These are phyloP conservation scores for Lophotriccus pileatus DNA, from an alignment of 2,797 vertebrate genomes.

Conservation along the genomic window DNA sequence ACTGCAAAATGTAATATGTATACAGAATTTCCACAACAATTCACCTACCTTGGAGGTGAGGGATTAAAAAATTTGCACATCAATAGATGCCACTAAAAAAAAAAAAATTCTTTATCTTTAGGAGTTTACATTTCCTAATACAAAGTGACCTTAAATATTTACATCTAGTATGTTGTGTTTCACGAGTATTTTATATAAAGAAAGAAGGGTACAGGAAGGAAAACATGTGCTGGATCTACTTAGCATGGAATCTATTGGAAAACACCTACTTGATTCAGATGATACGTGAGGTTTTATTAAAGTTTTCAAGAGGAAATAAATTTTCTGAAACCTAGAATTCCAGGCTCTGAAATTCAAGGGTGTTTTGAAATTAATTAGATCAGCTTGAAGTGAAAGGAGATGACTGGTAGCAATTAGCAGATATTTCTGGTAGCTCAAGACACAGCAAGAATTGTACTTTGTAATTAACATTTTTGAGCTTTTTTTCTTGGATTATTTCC, in stretches of 20 bases:
- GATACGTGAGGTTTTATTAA: background rate
- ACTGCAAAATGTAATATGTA: background rate
- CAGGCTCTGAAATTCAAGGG: background rate
- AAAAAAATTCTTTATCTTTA: background rate
- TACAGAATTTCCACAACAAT: background rate
- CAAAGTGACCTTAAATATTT: background rate
- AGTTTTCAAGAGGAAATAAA: background rate
- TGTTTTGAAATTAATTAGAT: constrained; percentile 42
- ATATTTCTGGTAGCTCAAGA: constrained; percentile 42
- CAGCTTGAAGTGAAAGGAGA: constrained; percentile 3
- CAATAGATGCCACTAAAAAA: background rate
- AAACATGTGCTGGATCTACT: rapidly evolving
- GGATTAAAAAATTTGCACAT: background rate
- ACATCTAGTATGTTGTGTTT: rapidly evolving
- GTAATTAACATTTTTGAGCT: constrained; percentile 43
- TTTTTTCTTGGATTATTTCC: constrained; percentile 46
- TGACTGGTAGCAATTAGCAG: constrained; percentile 38
- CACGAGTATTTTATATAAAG: background rate
- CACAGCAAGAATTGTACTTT: constrained; percentile 1
- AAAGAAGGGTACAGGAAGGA: background rate
- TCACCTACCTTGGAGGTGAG: background rate
- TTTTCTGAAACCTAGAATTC: background rate
- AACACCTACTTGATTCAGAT: background rate
- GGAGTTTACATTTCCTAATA: background rate
- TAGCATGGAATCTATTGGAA: background rate